Base-by-base conservation (phyloP, 2,888 invertebrate genomes). In the Osedax frankpressi region DNA sequence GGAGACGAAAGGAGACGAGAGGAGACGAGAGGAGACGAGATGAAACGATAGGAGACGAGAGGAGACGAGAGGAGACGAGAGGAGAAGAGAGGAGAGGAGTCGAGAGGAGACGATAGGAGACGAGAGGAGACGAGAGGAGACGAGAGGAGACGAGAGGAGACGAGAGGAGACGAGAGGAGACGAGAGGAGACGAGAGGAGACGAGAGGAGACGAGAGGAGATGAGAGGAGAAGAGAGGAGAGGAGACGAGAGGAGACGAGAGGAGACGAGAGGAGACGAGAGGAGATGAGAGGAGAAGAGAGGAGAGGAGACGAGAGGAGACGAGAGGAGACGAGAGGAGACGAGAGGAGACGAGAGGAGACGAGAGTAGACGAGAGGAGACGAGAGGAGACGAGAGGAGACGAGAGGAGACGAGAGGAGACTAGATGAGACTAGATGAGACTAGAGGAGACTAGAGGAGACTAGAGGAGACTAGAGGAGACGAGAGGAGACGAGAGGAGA, bases 331-430 rank as follows among this genome's bases (percentile, higher is more conserved):
- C 60, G 60, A 60, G 60, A 60, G n/a, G 60, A 60, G 60, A 60
- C 60, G 60, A 60, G 60, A 60, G n/a, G 60, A 60, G 60, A 60
- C 60, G 60, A 60, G 60, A 60, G n/a, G 60, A 60, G 60, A 60
- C 60, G 60, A 60, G 60, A 60, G n/a, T 19, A 60, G 60, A 60
- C 60, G 60, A 60, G 60, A 60, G n/a, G 60, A 60, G 60, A 60
- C 60, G 60, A 60, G 60, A 60, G n/a, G 60, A 60, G 60, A 60
- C 60, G 60, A 60, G 60, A 60, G 63, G n/a, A n/a, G n/a, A n/a
- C n/a, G n/a, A n/a, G n/a, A n/a, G n/a, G n/a, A n/a, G n/a, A 24
- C 11, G 67, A 26, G 25, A 6, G 67, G 25, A 26, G 24, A n/a
- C n/a, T n/a, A n/a, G n/a, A n/a, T n/a, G n/a, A n/a, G n/a, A n/a